Base-by-base conservation (phyloP, 2,797 vertebrate genomes). In the Spea hammondii region DNA sequence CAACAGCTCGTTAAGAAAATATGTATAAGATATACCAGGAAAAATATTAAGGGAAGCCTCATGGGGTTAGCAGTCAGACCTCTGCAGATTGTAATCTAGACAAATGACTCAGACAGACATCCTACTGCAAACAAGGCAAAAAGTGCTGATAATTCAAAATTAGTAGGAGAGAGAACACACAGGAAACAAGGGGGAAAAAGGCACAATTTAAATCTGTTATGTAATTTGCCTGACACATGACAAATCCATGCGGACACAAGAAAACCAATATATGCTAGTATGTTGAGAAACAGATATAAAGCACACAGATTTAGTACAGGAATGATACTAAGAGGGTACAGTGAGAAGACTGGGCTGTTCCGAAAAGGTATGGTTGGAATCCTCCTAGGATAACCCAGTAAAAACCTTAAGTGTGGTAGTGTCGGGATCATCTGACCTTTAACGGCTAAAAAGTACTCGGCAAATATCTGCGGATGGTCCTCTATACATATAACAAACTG, bases 21-120 rank as follows among this genome's bases (percentile, higher is more conserved):
- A 64, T 72, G 12, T 74, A 17, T 65, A 78, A 70, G 65, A 82
- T 14, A 62, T 49, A 77, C 14, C 67, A 68, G 54, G 66, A 46
- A 65, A 77, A 82, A 70, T 78, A 69, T 78, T 78, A 73, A 57
- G 75, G 72, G 8, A 53, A 78, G 80, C 79, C 79, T 82, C 53
- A 59, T 82, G 80, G 85, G 83, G 76, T 59, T 83, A 66, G 48
- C 55, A 79, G 72, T 65, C 65, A 84, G 75, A 75, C 55, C 55
- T 76, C 83, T 67, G 49, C 76, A 74, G 80, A 62, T 77, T 80
- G 88, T 93, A 89, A 92, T 90, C 82, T 74, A 92, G 89, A 92
- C 89, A 89, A 92, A 91, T 84, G 88, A 88, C 85, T 85, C 57
- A 85, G 83, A 84, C 83, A 82, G 78, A 85, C 83, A 69, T 76